Percentiles rank a stretch among this genome's conserved stretches.
These are phyloP conservation scores for Melanotus villosus DNA, from an alignment of 2,888 invertebrate species.

Conservation along the genomic window DNA sequence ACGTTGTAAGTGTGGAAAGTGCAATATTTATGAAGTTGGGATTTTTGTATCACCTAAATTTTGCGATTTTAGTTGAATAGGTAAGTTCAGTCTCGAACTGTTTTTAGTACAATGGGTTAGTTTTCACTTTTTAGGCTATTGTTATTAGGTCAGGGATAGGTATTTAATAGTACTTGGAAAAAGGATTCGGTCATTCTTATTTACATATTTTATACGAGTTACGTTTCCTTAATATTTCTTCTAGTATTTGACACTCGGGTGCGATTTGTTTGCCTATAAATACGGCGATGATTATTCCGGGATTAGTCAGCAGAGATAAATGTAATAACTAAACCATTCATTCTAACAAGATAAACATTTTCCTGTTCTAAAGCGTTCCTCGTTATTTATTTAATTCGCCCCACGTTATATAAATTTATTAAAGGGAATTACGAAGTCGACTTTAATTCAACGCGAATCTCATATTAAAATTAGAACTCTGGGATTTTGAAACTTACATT, in stretches of 20 bases:
- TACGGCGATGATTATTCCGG: neutral
- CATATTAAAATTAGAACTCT: no score
- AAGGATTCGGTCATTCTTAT: neutral
- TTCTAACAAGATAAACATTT: neutral
- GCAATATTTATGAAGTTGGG: constrained; percentile 3
- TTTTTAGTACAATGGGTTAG: neutral
- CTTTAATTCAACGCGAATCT: no score
- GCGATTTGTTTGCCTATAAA: neutral
- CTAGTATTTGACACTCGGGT: neutral
- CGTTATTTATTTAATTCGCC: neutral
- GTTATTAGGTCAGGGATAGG: constrained; percentile 34
- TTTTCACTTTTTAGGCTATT: constrained; percentile 4
- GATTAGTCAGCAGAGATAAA: constrained; percentile 13
- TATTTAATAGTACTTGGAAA: constrained; percentile 25
- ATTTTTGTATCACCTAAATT: no score
- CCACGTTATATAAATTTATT: no score
- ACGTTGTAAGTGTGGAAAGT: constrained; percentile 1
- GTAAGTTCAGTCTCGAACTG: constrained; percentile 11
- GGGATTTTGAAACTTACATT: no score
- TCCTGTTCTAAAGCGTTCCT: neutral
- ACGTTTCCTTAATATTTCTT: neutral
- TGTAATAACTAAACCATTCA: constrained; percentile 4
- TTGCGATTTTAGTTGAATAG: no score
- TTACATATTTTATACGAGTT: neutral
- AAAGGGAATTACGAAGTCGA: no score